These are phyloP conservation scores for Brachirus orientalis DNA, from an alignment of 2,113 vertebrate species.

Conservation along the genomic window DNA sequence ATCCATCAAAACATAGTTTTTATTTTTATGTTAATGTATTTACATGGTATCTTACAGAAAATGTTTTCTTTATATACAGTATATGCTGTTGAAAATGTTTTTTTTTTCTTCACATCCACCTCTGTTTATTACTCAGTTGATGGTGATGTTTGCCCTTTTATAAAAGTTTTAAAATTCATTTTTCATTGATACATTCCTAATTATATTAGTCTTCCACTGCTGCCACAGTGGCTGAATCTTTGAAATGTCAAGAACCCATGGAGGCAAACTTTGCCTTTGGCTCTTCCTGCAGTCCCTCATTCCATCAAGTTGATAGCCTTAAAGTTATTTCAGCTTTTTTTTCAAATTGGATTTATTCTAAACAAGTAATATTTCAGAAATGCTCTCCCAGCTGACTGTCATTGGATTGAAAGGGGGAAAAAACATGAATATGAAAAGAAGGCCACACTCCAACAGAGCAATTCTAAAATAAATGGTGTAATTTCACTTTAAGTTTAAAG, in stretches of 20 bases:
- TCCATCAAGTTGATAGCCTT: constrained; percentile 54
- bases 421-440: constrained; percentile 61
- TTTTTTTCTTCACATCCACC: too few relatives aligned
- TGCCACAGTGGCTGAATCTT: constrained; percentile 21
- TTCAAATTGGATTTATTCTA: constrained; percentile 63
- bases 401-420: constrained; percentile 46
- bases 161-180: neutral
- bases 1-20: too few relatives aligned
- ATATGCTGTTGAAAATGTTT: too few relatives aligned
- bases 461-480: constrained; percentile 27
- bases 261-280: constrained; percentile 42
- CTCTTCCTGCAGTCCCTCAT: constrained; percentile 30
- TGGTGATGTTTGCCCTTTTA: too few relatives aligned
- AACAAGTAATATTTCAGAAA: constrained; percentile 57
- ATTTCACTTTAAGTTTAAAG: constrained; percentile 39
- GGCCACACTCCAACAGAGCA: constrained; percentile 33
- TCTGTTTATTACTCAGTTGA: too few relatives aligned
- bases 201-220: constrained; percentile 23
- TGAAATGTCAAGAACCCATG: constrained; percentile 34
- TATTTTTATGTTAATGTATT: too few relatives aligned
- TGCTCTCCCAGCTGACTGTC: constrained; percentile 60
- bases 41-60: too few relatives aligned
- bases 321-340: constrained; percentile 53
- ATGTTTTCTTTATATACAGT: too few relatives aligned
- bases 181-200: neutral